Base-by-base conservation (phyloP, 1,140 invertebrate genomes). In the Triops cancriformis region DNA sequence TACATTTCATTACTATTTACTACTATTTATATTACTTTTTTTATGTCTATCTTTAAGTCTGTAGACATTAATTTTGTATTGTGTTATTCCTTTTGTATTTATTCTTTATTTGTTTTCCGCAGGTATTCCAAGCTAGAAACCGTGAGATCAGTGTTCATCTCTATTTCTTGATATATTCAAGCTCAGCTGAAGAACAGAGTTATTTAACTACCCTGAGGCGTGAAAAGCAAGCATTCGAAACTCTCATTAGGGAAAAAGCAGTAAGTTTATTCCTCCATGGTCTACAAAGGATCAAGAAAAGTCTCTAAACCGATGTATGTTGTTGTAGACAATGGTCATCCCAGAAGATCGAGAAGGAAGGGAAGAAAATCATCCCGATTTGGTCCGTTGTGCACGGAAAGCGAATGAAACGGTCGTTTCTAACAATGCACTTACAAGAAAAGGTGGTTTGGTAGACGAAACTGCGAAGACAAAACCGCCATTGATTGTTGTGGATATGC, bases 211-310 rank as follows among this genome's bases (percentile, higher is more conserved):
- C 92, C 6, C 86, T 99, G 73, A 87, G 94, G 78, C 88, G 91
- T 79, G 97, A 99, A 85, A 98, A 98, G 84, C 89, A 94, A 83
- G 93, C 96, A 0, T 98, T 99, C 87, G 96, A 98, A 84, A 87
- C 89, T 80, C 87, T 99, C 5, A 98, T 97, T 80, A 89, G 92
- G 83, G 91, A 94, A 27, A 98, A 98, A 88, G 91, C 92, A 82
- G 94, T 96, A 87, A 89, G 88, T 28, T 14, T 4, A 10, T 42
- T 75, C 31, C 12, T 23, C 28, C 23, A 26, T 6, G 7, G 28
- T 73, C 37, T 73, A 72, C 72, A 72, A 26, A 2, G 26, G 2
- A 9, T 9, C 2, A 6, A 27, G 72, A 26, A 3, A 26, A 72
- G 31, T 37, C 31, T 37, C 31, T 37, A 2, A 37, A 37, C 72